Evolutionary conservation across 2,113 vertebrate genomes (phyloP).

Genomic region (Turnix velox): DNA sequence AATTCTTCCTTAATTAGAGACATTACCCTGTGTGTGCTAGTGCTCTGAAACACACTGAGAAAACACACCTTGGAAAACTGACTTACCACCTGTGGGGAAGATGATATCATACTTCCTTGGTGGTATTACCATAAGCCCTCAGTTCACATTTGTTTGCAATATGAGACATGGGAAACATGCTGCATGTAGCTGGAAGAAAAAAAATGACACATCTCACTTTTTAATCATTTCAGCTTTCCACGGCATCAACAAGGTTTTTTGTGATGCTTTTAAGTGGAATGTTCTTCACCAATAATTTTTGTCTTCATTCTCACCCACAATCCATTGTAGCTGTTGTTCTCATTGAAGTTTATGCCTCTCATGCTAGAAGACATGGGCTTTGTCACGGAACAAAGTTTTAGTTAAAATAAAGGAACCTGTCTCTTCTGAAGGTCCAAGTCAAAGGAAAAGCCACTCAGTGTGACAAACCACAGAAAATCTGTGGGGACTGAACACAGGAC

Average conservation of each 20-base stretch:
- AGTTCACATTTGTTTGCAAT: conserved; percentile 44
- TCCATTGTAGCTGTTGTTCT: not conserved
- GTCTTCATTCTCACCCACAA: not conserved
- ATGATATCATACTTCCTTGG: conserved; percentile 60
- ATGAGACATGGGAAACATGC: conserved; percentile 35
- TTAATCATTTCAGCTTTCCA: conserved; percentile 26
- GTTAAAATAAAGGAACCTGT: not conserved
- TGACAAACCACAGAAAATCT: not conserved
- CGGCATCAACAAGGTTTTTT: not conserved
- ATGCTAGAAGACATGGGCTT: not conserved
- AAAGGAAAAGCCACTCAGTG: not conserved
- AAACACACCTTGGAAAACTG: conserved; percentile 45
- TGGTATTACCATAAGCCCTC: conserved; percentile 47
- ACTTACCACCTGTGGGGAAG: conserved; percentile 44
- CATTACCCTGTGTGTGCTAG: not conserved
- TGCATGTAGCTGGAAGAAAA: conserved; percentile 15
- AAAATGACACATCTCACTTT: conserved; percentile 29
- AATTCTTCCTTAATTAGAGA: conserved; percentile 22
- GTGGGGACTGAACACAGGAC: not conserved
- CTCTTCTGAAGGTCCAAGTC: not conserved
- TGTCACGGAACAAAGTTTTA: not conserved
- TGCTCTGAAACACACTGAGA: not conserved
- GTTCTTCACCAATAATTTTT: not conserved
- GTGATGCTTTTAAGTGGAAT: not conserved
- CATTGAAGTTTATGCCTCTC: not conserved